Percentiles rank a stretch among this genome's conserved stretches.
Conservation (phyloP, 2,113 vertebrate genomes). For the Salvelinus namaycush region DNA sequence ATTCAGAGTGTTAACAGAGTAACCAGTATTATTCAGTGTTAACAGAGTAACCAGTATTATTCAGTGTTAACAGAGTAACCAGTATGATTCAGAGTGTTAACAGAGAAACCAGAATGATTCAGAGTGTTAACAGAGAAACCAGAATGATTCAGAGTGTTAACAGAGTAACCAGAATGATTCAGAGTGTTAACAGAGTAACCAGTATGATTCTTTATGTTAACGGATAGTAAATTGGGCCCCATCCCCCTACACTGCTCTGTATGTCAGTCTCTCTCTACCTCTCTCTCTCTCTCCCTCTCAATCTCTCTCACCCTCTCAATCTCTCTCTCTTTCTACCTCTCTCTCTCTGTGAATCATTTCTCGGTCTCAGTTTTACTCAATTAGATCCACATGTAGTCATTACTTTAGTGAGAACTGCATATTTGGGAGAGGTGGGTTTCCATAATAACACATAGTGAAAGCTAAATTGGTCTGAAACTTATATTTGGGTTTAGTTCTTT, state of each 20-base stretch:
- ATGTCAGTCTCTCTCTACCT: background rate
- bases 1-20: too few relatives aligned
- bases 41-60: too few relatives aligned
- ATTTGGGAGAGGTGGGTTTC: conserved; percentile 69
- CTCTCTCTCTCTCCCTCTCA: conserved; percentile 21
- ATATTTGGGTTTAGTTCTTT: conserved; percentile 52
- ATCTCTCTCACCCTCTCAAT: conserved; percentile 40
- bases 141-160: too few relatives aligned
- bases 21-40: too few relatives aligned
- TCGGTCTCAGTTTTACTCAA: conserved; percentile 50
- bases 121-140: too few relatives aligned
- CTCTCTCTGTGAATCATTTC: too few relatives aligned
- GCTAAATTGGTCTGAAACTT: conserved; percentile 48
- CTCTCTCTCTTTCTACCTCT: background rate
- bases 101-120: too few relatives aligned
- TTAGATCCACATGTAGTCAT: conserved; percentile 70
- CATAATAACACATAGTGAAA: conserved; percentile 64
- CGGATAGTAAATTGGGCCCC: conserved; percentile 76
- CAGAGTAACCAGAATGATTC: too few relatives aligned
- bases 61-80: too few relatives aligned
- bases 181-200: too few relatives aligned
- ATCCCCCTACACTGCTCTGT: conserved; percentile 31
- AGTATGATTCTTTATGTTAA: conserved; percentile 72
- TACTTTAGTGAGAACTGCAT: conserved; percentile 54
- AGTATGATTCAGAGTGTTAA: too few relatives aligned